phyloP scores from a whole-genome alignment of 2,888 invertebrate genomes.

The Melanostoma mellinum region DNA sequence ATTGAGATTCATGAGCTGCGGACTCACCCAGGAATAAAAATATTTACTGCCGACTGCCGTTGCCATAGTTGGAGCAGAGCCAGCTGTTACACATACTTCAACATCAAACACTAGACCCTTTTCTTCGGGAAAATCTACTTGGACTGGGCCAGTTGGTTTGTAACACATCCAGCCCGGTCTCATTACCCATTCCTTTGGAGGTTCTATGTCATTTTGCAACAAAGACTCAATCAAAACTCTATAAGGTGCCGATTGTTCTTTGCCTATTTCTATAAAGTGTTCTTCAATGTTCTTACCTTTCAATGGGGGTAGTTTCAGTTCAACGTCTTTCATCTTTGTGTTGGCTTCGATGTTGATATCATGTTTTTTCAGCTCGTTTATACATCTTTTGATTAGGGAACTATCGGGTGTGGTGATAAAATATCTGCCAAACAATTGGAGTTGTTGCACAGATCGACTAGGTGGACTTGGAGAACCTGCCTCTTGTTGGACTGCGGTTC shows the following conservation, averaged over 20 bases:
- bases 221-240: constrained; percentile 85
- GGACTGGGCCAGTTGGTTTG: constrained; percentile 83
- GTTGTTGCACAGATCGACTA: neutral
- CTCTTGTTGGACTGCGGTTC: too few relatives aligned
- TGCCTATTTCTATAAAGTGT: constrained; percentile 93
- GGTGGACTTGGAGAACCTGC: too few relatives aligned
- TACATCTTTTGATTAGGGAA: constrained; percentile 72
- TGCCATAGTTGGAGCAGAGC: constrained; percentile 93
- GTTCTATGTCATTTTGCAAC: constrained; percentile 82
- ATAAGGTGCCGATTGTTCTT: constrained; percentile 89
- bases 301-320: constrained; percentile 89
- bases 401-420: constrained; percentile 24
- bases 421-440: constrained; percentile 84
- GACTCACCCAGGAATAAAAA: constrained; percentile 98
- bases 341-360: constrained; percentile 87
- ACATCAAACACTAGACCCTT: constrained; percentile 95
- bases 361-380: constrained; percentile 86
- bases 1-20: constrained; percentile 83
- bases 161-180: constrained; percentile 92
- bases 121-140: constrained; percentile 90
- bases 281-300: constrained; percentile 91
- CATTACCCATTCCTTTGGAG: constrained; percentile 90
- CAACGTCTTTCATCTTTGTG: constrained; percentile 86
- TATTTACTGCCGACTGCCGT: constrained; percentile 92
- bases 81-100: constrained; percentile 93